These are phyloP conservation scores for Leptinotarsa lineolata DNA, from an alignment of 1,140 invertebrate genomes.

Conservation along the genomic window DNA sequence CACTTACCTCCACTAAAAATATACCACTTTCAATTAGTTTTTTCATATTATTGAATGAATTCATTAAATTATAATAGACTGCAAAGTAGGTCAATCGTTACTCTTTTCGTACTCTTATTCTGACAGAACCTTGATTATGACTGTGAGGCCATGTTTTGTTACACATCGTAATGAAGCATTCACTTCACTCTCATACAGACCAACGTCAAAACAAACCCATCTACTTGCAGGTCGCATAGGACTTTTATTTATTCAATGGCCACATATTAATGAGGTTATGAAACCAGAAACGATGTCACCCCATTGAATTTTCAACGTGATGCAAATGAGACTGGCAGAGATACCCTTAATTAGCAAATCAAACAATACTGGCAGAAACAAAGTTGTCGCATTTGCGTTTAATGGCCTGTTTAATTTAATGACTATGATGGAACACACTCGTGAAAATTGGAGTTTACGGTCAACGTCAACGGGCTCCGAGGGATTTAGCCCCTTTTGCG, in stretches of 20 bases:
- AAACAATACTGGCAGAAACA: slow-evolving; percentile 21
- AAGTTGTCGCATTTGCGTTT: slow-evolving; percentile 29
- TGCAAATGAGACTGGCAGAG: slow-evolving; percentile 3
- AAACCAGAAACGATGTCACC: slow-evolving; percentile 1
- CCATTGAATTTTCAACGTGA: slow-evolving; percentile 1
- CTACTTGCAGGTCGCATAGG: not conserved
- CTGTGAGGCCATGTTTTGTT: not conserved
- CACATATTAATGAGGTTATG: not conserved
- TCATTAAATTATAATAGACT: no score
- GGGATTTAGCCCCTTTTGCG: not conserved
- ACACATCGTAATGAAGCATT: not conserved
- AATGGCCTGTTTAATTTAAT: slow-evolving; percentile 28
- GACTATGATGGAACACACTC: slow-evolving; percentile 7
- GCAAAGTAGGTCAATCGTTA: no score
- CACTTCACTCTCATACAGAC: not conserved
- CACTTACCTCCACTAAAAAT: no score
- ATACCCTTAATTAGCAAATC: slow-evolving; percentile 28
- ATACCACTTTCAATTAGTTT: no score
- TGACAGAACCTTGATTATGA: not conserved
- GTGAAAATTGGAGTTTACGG: slow-evolving; percentile 10
- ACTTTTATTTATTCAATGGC: not conserved
- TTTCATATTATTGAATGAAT: no score
- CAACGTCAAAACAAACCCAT: not conserved
- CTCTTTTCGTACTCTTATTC: not conserved
- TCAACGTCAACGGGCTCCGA: not conserved